Conservation (phyloP, 2,888 invertebrate species). For the Archips xylosteana region DNA sequence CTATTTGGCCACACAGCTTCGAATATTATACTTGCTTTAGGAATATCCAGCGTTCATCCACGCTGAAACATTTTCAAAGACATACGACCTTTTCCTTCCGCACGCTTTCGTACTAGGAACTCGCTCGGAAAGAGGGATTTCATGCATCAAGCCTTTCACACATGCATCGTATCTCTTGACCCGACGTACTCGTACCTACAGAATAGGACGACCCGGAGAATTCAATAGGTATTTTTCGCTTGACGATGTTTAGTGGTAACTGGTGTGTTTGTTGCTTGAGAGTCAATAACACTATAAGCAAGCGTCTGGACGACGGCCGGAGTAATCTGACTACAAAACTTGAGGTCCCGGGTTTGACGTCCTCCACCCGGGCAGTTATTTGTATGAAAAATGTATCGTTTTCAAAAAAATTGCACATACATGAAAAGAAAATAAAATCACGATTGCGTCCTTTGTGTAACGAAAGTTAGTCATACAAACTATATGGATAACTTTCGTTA, state of each 20-base stretch:
- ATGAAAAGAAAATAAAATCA: too few species aligned
- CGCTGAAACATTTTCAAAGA: slow-evolving; percentile 1
- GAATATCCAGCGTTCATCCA: not conserved
- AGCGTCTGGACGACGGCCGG: too few species aligned
- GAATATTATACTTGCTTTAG: not conserved
- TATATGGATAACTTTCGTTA: too few species aligned
- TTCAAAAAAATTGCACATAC: too few species aligned
- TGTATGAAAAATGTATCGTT: too few species aligned
- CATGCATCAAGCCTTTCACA: slow-evolving; percentile 47
- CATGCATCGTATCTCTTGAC: slow-evolving; percentile 40
- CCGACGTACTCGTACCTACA: slow-evolving; percentile 3
- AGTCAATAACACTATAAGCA: too few species aligned
- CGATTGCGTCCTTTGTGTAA: too few species aligned
- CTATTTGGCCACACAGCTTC: not conserved
- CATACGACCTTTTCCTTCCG: slow-evolving; percentile 7
- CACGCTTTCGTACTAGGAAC: slow-evolving; percentile 51
- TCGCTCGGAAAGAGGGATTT: slow-evolving; percentile 57
- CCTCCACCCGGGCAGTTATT: too few species aligned
- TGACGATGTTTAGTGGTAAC: not conserved
- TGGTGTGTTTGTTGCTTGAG: too few species aligned
- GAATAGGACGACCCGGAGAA: slow-evolving; percentile 12
- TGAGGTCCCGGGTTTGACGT: too few species aligned
- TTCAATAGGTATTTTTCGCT: slow-evolving; percentile 30
- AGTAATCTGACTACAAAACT: too few species aligned
- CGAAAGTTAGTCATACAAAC: too few species aligned